Evolutionary conservation across 37 sponge, comb jelly and placozoan genomes (phyloP), one percentile per base, ranked within the genome.

Genomic region (Hexactinellida sp.): DNA sequence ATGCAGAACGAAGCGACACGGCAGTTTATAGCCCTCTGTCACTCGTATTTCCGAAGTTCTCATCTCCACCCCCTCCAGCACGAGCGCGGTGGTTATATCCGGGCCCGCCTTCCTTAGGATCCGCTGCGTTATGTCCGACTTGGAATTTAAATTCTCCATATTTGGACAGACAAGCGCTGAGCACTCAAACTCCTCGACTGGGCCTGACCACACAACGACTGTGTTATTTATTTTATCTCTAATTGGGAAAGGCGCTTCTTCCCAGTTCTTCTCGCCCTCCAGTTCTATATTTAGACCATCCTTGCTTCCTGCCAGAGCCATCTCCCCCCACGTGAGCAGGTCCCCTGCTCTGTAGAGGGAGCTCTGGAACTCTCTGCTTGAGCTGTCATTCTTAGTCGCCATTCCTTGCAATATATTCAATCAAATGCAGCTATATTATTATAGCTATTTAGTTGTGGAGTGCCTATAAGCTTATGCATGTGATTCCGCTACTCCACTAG

Each of bases 1-100:
- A 87, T 95, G 96, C 47, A 95, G 91, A 1, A 95, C 94, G 86
- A 93, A 86, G 36, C 96, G 91, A 86, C 36, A 90, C 54, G 23
- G 38, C 25, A 63, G 76, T 63, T 28, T 63, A 23, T 63, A 63
- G 3, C 19, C 84, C 34, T 63, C 30, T n/a, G 76, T 63, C 34
- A 63, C 76, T n/a, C 76, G 21, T n/a, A 63, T 7, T n/a, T 63
- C 76, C 13, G 76, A 63, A 63, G 76, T 63, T 63, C 34, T 63
- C 76, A 63, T 63, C 28, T 63, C 76, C 25, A 1, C 32, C 3
- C 76, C 76, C 32, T 63, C 76, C 76, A 32, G 21, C 30, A 21
- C 76, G 3, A 63, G 34, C 30, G 3, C 76, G 5, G 3, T 10
- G 34, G 5, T 21, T 28, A 63, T 7, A 10, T 63, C 76, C 34